Conservation (phyloP, 2,113 vertebrate genomes). For the Dermatemys mawii region DNA sequence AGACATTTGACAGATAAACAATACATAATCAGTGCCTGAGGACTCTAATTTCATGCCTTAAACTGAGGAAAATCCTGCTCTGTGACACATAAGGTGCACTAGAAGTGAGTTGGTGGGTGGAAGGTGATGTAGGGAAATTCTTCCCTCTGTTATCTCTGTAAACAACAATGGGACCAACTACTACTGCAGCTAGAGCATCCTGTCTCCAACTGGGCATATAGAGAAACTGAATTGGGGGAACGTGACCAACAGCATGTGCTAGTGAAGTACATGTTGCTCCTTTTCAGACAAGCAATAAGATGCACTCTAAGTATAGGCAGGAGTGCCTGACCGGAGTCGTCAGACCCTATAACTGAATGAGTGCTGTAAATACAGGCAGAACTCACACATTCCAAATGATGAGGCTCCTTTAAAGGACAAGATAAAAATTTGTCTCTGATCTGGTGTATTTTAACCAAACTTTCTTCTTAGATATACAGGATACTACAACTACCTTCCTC, state of each 20-base stretch:
- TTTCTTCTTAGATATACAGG: neutral
- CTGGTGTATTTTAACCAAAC: neutral
- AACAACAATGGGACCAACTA: neutral
- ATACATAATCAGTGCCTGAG: neutral
- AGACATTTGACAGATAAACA: neutral
- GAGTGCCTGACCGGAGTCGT: neutral
- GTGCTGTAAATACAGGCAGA: too few species aligned
- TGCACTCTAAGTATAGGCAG: neutral
- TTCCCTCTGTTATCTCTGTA: neutral
- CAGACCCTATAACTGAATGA: too few species aligned
- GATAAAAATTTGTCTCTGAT: neutral
- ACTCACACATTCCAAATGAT: neutral
- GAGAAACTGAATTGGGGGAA: accelerated
- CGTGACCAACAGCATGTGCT: neutral
- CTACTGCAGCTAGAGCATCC: neutral
- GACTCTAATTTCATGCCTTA: neutral
- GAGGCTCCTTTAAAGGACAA: neutral
- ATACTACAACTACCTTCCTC: neutral
- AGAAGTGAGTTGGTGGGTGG: too few species aligned
- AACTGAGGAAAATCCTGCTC: neutral
- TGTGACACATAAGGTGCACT: too few species aligned
- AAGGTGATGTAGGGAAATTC: neutral
- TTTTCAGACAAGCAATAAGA: neutral
- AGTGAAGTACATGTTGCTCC: neutral
- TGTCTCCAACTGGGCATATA: accelerated